Evolutionary conservation across 2,797 vertebrate genomes (phyloP), one percentile per base, ranked within the genome.

Genomic region (Varecia variegata): DNA sequence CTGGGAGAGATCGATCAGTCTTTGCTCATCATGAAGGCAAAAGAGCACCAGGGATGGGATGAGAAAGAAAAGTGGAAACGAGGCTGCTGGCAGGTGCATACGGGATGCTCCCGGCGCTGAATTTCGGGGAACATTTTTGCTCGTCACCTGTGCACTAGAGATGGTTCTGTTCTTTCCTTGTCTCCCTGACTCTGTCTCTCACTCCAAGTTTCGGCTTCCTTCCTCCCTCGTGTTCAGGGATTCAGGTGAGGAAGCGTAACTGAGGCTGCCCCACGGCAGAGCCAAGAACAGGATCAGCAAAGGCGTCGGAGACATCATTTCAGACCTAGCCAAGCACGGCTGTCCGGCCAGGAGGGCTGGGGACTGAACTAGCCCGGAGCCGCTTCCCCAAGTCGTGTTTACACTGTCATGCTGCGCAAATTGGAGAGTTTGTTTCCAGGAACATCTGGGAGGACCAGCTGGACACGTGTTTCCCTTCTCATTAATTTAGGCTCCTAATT

Each of bases 391-490:
- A 40, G 43, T 76, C 96, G 0, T 97, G 92, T 94, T 94, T 97
- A 94, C 89, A 65, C 86, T 95, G 73, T 95, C 85, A 73, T 23
- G 73, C 96, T 38, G 96, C 97, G 97, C 98, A 98, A 97, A 98
- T 98, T 97, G 98, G 98, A 98, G 98, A 98, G 94, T 95, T 96
- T 97, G 82, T 96, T 98, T 98, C 97, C 96, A 71, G 90, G 97
- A 98, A 98, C 97, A 98, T 98, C 98, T 98, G 98, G 96, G 97
- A 97, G 96, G 97, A 98, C 97, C 98, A 98, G 98, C 98, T 97
- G 98, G 98, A 98, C 96, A 96, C 94, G 95, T 95, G 97, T 89
- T 85, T 98, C 97, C 95, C 97, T 97, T 96, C 95, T 97, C 96
- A 96, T 98, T 98, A 97, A 98, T 91, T 97, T 98, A 97, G 96